Conservation (phyloP, 2,113 vertebrate genomes). For the Erythrolamprus reginae region DNA sequence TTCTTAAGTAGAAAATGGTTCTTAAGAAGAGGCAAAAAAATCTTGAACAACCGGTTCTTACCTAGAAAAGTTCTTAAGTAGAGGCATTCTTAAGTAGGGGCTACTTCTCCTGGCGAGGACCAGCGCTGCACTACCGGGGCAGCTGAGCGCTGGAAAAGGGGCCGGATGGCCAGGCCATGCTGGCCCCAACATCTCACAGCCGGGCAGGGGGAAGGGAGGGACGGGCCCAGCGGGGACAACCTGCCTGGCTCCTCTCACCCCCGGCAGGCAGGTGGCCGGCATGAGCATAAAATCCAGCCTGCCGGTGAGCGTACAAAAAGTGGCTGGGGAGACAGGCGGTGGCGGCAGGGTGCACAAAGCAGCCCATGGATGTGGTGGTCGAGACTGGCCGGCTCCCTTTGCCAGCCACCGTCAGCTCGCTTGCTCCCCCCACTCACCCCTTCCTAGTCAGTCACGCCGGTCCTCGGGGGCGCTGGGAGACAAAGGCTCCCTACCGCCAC, state of each 20-base stretch:
- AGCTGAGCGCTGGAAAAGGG: constrained; percentile 61
- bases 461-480: not conserved
- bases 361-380: not conserved
- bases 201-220: constrained; percentile 66
- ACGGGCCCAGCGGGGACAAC: constrained; percentile 69
- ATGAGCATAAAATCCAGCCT: constrained; percentile 46
- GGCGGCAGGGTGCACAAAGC: too few species aligned
- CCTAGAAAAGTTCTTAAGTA: too few species aligned
- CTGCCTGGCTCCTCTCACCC: constrained; percentile 61
- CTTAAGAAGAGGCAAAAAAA: too few species aligned
- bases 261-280: constrained; percentile 40
- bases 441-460: not conserved
- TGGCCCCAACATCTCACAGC: constrained; percentile 74
- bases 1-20: too few species aligned
- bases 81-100: too few species aligned
- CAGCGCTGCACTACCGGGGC: constrained; percentile 57
- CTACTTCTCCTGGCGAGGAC: constrained; percentile 53
- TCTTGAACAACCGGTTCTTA: too few species aligned
- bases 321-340: not conserved
- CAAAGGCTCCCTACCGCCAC: constrained; percentile 8
- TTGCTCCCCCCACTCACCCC: not conserved
- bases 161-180: constrained; percentile 74
- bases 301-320: constrained; percentile 2
- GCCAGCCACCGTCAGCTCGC: not conserved
- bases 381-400: not conserved